Evolutionary conservation across 2,888 invertebrate genomes (phyloP), one percentile per base, ranked within the genome.

Genomic region (Neoaliturus tenellus): DNA sequence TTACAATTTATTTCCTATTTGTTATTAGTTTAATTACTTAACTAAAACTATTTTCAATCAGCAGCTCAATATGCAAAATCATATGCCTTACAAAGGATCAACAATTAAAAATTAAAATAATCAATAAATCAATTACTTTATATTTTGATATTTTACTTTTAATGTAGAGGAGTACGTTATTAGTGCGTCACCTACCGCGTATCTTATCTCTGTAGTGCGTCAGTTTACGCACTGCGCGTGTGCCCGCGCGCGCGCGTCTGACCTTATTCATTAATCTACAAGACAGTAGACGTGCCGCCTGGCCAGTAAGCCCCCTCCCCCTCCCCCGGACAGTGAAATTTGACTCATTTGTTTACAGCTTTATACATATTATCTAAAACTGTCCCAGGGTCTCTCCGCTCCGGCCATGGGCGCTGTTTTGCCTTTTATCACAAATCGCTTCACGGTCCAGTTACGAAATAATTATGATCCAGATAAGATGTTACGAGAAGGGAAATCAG

Each of bases 301-400:
- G 3, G 62, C 62, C 31, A 28, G 62, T 62, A 62, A 17, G 28
- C 12, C 5, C 62, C 12, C 5, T 55, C 23, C 55, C 55, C 55
- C 44, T 44, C 44, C 55, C 6, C 20, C 25, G 55, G 5, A n/a
- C n/a, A n/a, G n/a, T n/a, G 23, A 23, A 55, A 62, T 28, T 28
- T 14, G 3, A 62, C 62, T 62, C 62, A 62, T 62, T 62, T 62
- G 28, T 62, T 62, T 62, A 62, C 62, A 51, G 17, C 44, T 2
- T 20, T 51, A 23, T 23, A 23, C 62, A 31, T 28, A 62, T 62
- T 51, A 51, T 51, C 62, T 17, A 28, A 62, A 62, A 28, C 28
- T 4, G 62, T 31, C 62, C 25, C 62, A 28, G 5, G 1, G 62
- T 31, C 62, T 55, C 62, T 28, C 12, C 8, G 62, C 31, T 31